Evolutionary conservation across 2,113 vertebrate genomes (phyloP), one percentile per base, ranked within the genome.

Genomic region (Laterallus jamaicensis): DNA sequence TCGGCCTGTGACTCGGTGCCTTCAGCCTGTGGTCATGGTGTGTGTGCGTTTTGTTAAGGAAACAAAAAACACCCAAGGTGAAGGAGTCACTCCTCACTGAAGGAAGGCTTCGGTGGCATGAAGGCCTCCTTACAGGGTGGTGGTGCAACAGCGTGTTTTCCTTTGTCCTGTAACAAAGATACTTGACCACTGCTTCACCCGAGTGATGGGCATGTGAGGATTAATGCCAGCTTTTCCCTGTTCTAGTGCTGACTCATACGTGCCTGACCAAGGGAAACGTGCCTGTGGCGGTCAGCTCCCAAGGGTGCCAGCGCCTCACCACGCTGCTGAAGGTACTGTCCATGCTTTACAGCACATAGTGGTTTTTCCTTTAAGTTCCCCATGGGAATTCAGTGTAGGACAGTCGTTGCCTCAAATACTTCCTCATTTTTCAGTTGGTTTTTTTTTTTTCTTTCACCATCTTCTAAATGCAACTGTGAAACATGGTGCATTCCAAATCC

Each of bases 271-370:
- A 20, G 4, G 12, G 77, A 37, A 82, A 40, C 0, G 0, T 71
- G 32, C 29, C n/a, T 3, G 24, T 26, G 20, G n/a, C 32, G 28
- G 82, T 32, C 39, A 13, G 50, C 62, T 54, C 66, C 31, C 39
- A 7, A 0, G 8, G 49, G 32, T 39, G 47, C 18, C 60, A 6
- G 39, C 0, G 0, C 39, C 28, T 37, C 1, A 0, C 32, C 58
- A 4, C 5, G 0, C 40, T 56, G 9, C 1, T 35, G 20, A 28
- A 26, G 50, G 32, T 19, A 22, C 32, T 0, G 0, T 31, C 44
- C 3, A 3, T 5, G 0, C 31, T 54, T 49, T 4, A 28, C 5
- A 0, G n/a, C 31, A 5, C 32, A 13, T 40, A 11, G 8, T 26
- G 18, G 10, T 29, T 78, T 67, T 40, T 29, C 21, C 10, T 73